These are phyloP conservation scores for Quiscalus mexicanus DNA, from an alignment of 2,113 vertebrate species.

Conservation along the genomic window DNA sequence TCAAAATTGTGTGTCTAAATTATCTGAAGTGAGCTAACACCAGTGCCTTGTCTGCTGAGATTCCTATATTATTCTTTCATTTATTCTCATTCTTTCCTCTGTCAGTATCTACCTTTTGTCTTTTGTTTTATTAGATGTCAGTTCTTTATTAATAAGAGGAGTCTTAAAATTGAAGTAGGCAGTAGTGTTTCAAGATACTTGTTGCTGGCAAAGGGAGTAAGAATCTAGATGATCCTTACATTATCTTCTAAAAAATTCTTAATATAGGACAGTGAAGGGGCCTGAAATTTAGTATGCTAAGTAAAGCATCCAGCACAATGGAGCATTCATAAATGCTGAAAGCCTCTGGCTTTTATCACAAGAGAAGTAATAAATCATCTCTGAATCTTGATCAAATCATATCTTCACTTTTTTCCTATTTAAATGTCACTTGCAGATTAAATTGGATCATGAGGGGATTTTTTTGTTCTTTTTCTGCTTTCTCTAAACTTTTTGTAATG, in stretches of 20 bases:
- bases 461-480: not conserved
- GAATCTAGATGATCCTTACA: not conserved
- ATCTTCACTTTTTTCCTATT: slow-evolving; percentile 29
- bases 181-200: not conserved
- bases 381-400: slow-evolving; percentile 44
- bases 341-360: slow-evolving; percentile 22
- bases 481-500: not conserved
- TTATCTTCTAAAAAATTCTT: not conserved
- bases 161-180: not conserved
- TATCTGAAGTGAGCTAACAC: not conserved
- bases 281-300: not conserved
- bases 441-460: not conserved
- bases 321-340: slow-evolving; percentile 9
- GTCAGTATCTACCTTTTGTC: not conserved
- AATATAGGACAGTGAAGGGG: not conserved
- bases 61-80: not conserved
- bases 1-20: not conserved
- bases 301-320: not conserved
- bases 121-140: not conserved
- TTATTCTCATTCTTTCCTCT: not conserved
- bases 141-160: not conserved
- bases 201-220: not conserved
- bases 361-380: slow-evolving; percentile 26
- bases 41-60: not conserved
- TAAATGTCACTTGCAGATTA: slow-evolving; percentile 30